Evolutionary conservation across 1,140 invertebrate species (phyloP).

Genomic region (Bombus terrestris): DNA sequence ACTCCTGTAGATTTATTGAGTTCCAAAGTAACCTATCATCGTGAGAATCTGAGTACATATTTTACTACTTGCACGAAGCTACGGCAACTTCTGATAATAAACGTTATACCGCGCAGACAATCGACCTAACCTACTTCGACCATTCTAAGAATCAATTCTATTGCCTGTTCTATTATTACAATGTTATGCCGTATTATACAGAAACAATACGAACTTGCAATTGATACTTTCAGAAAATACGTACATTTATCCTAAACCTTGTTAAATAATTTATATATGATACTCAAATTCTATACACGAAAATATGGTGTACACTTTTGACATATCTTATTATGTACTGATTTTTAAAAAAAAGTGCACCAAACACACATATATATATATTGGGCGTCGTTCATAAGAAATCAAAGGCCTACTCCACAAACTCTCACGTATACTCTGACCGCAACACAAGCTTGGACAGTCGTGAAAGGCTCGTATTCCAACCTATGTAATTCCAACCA

Average conservation of each 20-base stretch:
- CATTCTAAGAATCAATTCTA: too few species aligned
- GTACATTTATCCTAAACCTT: neutral
- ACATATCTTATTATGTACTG: too few species aligned
- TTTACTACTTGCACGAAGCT: neutral
- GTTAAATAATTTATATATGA: neutral
- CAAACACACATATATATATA: too few species aligned
- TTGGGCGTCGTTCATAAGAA: too few species aligned
- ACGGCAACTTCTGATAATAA: too few species aligned
- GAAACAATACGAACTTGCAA: neutral
- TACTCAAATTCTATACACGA: neutral
- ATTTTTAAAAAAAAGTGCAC: too few species aligned
- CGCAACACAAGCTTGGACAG: too few species aligned
- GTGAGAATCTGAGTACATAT: slow-evolving; percentile 59
- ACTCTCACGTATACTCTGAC: too few species aligned
- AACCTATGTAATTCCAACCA: neutral
- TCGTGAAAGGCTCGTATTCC: too few species aligned
- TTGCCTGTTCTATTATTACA: neutral
- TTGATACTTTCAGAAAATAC: neutral
- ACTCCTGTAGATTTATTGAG: slow-evolving; percentile 19
- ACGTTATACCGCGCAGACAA: too few species aligned
- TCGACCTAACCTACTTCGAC: too few species aligned
- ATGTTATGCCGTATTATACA: neutral
- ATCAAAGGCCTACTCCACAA: too few species aligned
- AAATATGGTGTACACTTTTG: neutral
- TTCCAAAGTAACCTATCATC: slow-evolving; percentile 71